These are phyloP conservation scores for Triplophysa yarkandensis DNA, from an alignment of 2,797 vertebrate genomes.

Conservation along the genomic window DNA sequence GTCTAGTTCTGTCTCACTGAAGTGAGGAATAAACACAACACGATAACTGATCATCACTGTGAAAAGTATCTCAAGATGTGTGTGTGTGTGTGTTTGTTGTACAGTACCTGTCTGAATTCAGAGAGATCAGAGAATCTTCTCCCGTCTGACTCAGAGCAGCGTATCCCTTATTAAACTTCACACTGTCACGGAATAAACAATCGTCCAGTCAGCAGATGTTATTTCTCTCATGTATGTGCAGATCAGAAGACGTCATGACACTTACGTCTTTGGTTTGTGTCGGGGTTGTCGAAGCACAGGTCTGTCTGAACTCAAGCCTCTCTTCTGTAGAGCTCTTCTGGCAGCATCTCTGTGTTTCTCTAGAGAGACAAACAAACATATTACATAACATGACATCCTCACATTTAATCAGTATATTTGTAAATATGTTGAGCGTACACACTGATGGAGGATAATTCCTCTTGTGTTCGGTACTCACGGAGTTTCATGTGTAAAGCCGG, in stretches of 20 bases:
- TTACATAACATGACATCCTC: no score
- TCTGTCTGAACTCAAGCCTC: conserved; percentile 80
- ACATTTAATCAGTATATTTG: no score
- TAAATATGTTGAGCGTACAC: not conserved
- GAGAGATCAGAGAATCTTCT: conserved; percentile 86
- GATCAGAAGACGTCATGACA: not conserved
- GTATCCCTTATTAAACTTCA: conserved; percentile 95
- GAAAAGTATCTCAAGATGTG: not conserved
- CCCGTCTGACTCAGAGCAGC: conserved; percentile 86
- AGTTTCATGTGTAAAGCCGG: conserved; percentile 87
- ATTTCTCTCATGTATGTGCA: not conserved
- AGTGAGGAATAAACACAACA: conserved; percentile 47
- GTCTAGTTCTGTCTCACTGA: conserved; percentile 90
- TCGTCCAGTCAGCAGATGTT: not conserved
- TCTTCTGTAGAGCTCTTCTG: conserved; percentile 85
- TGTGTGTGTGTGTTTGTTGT: no score
- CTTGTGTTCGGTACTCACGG: conserved; percentile 77
- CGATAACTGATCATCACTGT: not conserved
- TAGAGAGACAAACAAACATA: conserved; percentile 58
- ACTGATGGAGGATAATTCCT: not conserved
- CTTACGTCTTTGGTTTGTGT: conserved; percentile 81
- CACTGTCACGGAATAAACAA: no score
- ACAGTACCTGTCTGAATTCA: conserved; percentile 96
- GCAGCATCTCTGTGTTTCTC: conserved; percentile 91
- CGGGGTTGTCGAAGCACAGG: conserved; percentile 73